A percentile compares a stretch with the other conserved stretches of the same genome.
Evolutionary conservation across 2,797 vertebrate genomes (phyloP).

Genomic region (Rhinella marina): DNA sequence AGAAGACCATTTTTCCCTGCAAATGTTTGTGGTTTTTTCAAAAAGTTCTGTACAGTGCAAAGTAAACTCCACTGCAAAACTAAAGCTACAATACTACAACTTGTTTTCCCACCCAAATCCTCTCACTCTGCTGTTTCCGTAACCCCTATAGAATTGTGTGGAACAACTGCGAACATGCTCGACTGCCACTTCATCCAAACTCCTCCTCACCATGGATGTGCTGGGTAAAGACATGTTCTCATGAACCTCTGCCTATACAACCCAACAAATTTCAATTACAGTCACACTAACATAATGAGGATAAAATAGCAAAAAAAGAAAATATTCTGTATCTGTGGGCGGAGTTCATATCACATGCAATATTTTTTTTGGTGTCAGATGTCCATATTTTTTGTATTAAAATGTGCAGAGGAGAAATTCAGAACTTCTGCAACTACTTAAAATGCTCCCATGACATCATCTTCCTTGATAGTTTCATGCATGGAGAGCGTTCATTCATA

Average conservation of each 20-base stretch:
- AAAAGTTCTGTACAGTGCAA: too few relatives aligned
- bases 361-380: not conserved
- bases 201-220: too few relatives aligned
- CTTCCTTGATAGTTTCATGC: not conserved
- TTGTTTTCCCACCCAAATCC: too few relatives aligned
- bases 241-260: not conserved
- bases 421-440: not conserved
- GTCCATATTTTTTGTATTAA: not conserved
- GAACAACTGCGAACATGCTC: too few relatives aligned
- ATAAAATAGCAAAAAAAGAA: not conserved
- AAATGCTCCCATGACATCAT: conserved; percentile 36
- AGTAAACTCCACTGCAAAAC: too few relatives aligned
- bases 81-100: too few relatives aligned
- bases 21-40: too few relatives aligned
- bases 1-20: too few relatives aligned
- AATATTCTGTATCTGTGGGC: not conserved
- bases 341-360: not conserved
- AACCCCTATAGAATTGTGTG: too few relatives aligned
- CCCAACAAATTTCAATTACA: not conserved
- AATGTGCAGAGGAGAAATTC: conserved; percentile 10
- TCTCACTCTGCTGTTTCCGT: too few relatives aligned
- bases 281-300: not conserved
- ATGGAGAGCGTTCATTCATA: conserved; percentile 16
- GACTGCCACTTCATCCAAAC: too few relatives aligned
- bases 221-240: not conserved